Evolutionary conservation across 2,113 vertebrate species (phyloP), one percentile per base, ranked within the genome.

Genomic region (Neomonachus schauinslandi): DNA sequence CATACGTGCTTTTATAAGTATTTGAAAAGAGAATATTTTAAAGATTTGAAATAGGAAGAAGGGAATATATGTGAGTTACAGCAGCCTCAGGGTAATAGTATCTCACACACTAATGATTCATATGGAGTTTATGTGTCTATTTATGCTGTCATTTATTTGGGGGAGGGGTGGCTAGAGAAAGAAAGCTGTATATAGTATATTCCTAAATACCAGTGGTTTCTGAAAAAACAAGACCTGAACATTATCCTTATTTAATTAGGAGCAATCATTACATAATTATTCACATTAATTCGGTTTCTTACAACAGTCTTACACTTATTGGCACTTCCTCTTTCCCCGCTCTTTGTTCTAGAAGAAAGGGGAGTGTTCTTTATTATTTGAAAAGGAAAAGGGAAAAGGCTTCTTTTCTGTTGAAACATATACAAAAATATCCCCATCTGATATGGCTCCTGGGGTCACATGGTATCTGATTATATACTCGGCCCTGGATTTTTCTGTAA

Each of bases 1-100:
- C 86, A 97, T 97, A 94, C 19, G 0, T 97, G 76, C 57, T 98
- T 98, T 98, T 98, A 92, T 91, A 97, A 65, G 65, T 96, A 93
- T 89, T 97, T 98, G 92, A 97, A 98, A 98, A 98, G 97, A 98
- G 98, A 98, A 95, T 98, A 98, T 97, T 98, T 97, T 80, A 97
- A 97, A 98, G 95, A 89, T 98, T 96, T 96, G 97, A 97, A 98
- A 94, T 91, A 91, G 85, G 79, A 85, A 95, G 97, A 95, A 97
- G 55, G 83, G 88, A 87, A 94, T 59, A 67, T 86, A 97, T 97
- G 80, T 36, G 96, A 98, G 81, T 95, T 98, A 72, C 55, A 94
- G 96, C 84, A 97, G 96, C 95, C 96, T 67, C 57, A 31, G 98
- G 94, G 95, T 92, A 98, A 94, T 18, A 61, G 72, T 95, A 97